Evolutionary conservation across 1,140 invertebrate genomes (phyloP).

Genomic region (Lithobius niger): DNA sequence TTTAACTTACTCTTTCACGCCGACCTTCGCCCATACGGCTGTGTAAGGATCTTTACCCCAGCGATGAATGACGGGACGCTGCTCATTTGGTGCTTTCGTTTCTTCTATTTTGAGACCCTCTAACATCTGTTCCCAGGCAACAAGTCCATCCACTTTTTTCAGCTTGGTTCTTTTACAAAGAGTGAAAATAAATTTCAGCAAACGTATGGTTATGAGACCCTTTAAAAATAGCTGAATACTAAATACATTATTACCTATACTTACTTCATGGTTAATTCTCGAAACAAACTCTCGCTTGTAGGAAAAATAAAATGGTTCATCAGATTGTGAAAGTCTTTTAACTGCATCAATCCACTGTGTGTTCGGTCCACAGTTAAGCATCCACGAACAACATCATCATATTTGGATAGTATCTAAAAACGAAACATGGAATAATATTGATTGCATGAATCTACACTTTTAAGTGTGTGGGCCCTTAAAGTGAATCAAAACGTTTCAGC

Average conservation of each 20-base stretch:
- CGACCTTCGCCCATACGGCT: not conserved
- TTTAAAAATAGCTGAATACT: too few species aligned
- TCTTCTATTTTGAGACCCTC: not conserved
- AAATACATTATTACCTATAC: too few species aligned
- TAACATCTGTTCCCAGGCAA: not conserved
- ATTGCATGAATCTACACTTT: too few species aligned
- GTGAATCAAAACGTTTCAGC: too few species aligned
- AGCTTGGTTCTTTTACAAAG: not conserved
- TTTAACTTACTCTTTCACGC: not conserved
- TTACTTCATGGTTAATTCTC: not conserved
- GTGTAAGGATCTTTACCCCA: not conserved
- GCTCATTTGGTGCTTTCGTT: not conserved
- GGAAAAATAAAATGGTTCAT: constrained; percentile 2
- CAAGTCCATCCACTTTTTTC: not conserved
- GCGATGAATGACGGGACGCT: not conserved
- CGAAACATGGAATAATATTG: too few species aligned
- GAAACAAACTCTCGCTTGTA: not conserved
- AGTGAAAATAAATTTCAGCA: not conserved
- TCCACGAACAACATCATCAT: not conserved
- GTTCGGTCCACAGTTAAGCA: not conserved
- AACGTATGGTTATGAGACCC: not conserved
- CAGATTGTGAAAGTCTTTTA: not conserved
- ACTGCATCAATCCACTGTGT: not conserved
- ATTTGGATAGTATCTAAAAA: not conserved
- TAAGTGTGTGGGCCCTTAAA: too few species aligned